These are phyloP conservation scores for Plusia festucae DNA, from an alignment of 2,888 invertebrate genomes.

Conservation along the genomic window DNA sequence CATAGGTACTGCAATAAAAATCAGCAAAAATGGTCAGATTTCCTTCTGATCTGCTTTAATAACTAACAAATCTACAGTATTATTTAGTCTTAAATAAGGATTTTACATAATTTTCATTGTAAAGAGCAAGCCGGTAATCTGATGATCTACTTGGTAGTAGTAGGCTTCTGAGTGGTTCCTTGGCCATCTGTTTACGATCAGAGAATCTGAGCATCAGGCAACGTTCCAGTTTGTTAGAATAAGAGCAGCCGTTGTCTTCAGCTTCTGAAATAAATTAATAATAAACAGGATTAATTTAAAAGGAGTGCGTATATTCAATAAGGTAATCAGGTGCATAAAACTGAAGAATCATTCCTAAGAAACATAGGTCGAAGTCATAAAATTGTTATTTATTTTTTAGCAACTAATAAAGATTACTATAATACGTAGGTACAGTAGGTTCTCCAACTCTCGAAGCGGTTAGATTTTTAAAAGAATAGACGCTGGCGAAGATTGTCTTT, in stretches of 20 bases:
- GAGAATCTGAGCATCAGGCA: constrained; percentile 83
- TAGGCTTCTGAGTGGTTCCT: constrained; percentile 40
- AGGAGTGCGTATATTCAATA: no score
- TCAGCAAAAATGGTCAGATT: constrained; percentile 59
- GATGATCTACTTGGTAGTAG: not conserved
- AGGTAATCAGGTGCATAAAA: no score
- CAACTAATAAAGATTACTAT: no score
- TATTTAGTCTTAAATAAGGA: not conserved
- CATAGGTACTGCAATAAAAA: constrained; percentile 14
- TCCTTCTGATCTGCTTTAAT: constrained; percentile 69
- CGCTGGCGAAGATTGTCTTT: no score
- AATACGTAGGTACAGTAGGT: no score
- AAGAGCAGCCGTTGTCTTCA: constrained; percentile 85
- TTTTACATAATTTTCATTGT: not conserved
- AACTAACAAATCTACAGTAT: constrained; percentile 16
- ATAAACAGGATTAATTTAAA: no score
- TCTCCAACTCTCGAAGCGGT: no score
- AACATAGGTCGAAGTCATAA: no score
- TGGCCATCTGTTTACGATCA: constrained; percentile 67
- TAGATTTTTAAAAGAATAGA: no score
- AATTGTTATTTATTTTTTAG: no score
- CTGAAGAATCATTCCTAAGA: no score
- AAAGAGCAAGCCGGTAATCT: not conserved
- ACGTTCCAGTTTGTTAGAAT: constrained; percentile 83
- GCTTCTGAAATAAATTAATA: constrained; percentile 73